Conservation (phyloP, 2,797 vertebrate genomes). For the Crocodylus rhombifer region DNA sequence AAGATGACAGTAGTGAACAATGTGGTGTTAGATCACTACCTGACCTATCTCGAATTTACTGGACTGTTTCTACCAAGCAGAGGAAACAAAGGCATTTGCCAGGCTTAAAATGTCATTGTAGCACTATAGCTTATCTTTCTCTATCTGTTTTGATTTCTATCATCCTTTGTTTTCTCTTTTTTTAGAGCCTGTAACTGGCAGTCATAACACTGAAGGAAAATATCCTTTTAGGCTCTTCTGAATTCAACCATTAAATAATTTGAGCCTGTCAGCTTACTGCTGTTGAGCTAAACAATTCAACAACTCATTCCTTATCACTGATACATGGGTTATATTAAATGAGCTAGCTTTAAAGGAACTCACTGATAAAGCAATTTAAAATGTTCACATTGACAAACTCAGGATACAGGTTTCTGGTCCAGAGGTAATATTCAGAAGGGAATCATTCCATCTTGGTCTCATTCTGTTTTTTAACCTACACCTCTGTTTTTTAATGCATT, state of each 20-base stretch:
- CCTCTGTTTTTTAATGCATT: neutral
- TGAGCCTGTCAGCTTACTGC: neutral
- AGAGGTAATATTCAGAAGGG: neutral
- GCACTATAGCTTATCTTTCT: neutral
- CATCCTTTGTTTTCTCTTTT: neutral
- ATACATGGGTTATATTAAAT: neutral
- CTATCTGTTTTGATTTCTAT: neutral
- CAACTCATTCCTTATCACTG: slow-evolving; percentile 13
- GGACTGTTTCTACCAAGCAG: neutral
- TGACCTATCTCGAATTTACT: neutral
- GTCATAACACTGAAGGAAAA: slow-evolving; percentile 24
- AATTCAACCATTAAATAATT: slow-evolving; percentile 30
- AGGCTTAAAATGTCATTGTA: neutral
- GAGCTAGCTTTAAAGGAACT: neutral
- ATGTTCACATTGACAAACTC: neutral
- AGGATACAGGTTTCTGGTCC: neutral
- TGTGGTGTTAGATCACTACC: neutral
- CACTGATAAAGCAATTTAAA: neutral
- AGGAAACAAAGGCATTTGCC: neutral
- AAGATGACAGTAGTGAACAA: neutral
- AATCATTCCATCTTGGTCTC: neutral
- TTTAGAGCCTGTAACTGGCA: neutral
- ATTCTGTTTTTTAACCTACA: neutral
- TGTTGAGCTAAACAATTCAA: slow-evolving; percentile 12
- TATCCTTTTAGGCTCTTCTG: neutral